Evolutionary conservation across 2,797 vertebrate species (phyloP), one percentile per base, ranked within the genome.

Genomic region (Sebastiscus tertius): DNA sequence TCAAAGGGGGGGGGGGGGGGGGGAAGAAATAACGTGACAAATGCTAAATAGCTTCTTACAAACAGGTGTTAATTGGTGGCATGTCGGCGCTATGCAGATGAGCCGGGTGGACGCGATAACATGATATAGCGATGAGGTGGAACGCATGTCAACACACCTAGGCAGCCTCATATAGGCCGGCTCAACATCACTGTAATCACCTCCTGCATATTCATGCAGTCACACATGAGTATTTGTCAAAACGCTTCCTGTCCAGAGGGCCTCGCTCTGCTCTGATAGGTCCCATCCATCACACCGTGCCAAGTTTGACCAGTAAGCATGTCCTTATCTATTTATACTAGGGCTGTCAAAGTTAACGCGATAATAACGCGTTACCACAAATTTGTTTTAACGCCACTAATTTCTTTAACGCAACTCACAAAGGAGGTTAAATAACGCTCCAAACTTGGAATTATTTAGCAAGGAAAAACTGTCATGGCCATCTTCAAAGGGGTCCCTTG

Each of bases 1-100:
- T 87, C 54, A 80, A 78, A 63, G 8, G 0, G n/a, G n/a, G n/a
- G n/a, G n/a, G n/a, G n/a, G n/a, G n/a, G n/a, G n/a, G n/a, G n/a
- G n/a, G n/a, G n/a, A n/a, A n/a, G 42, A 49, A n/a, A 20, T 3
- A 18, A 65, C 2, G 1, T 6, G 4, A 67, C 33, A 77, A 64
- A 76, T 84, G 80, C 63, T 76, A 72, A 85, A 81, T 73, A 77
- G 61, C 64, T 52, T 87, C 63, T 65, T 85, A 85, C 89, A 89
- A 91, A 88, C 83, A 85, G 84, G 77, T 88, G 81, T 74, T 92
- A 89, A 93, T 87, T 88, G 87, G 89, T 46, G 73, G 54, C 82
- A 87, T 54, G 8, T 27, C 18, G 75, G 36, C 68, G 79, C 55
- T 72, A 82, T 89, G 89, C 85, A 90, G 81, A 94, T 92, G 78